phyloP scores from a whole-genome alignment of 1,140 invertebrate genomes.

The Bombus cullumanus region DNA sequence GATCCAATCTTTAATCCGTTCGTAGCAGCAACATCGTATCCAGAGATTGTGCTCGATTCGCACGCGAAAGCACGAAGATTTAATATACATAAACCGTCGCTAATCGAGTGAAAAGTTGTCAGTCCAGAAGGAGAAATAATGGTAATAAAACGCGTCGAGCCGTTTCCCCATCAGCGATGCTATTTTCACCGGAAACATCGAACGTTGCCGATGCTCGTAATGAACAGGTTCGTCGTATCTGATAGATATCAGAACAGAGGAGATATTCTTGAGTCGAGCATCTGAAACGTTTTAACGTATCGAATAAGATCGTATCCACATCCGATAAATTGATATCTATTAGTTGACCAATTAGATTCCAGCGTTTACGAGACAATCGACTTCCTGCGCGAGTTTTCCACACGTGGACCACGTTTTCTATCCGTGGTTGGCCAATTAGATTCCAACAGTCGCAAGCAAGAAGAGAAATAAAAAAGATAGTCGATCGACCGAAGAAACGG shows the following conservation, averaged over 20 bases:
- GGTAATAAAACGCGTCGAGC: constrained; percentile 2
- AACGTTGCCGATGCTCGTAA: constrained; percentile 30
- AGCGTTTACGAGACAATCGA: constrained; percentile 30
- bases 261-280: neutral
- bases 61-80: neutral
- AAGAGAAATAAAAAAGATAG: too few species aligned
- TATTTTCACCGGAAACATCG: constrained; percentile 62
- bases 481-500: constrained; percentile 2
- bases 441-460: too few species aligned
- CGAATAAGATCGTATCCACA: neutral
- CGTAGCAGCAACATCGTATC: neutral
- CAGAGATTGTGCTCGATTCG: neutral
- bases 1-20: neutral
- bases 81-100: constrained; percentile 2
- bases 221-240: constrained; percentile 26
- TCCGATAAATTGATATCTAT: neutral
- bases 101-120: constrained; percentile 40
- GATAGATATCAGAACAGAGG: constrained; percentile 9
- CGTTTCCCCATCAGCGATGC: constrained; percentile 10
- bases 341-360: neutral
- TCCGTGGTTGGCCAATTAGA: constrained; percentile 9
- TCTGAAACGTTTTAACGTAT: neutral
- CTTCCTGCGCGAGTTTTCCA: neutral
- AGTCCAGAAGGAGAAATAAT: constrained; percentile 1
- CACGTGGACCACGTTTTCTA: constrained; percentile 7